Conservation (phyloP, 1,140 invertebrate genomes). For the Polyergus mexicanus region DNA sequence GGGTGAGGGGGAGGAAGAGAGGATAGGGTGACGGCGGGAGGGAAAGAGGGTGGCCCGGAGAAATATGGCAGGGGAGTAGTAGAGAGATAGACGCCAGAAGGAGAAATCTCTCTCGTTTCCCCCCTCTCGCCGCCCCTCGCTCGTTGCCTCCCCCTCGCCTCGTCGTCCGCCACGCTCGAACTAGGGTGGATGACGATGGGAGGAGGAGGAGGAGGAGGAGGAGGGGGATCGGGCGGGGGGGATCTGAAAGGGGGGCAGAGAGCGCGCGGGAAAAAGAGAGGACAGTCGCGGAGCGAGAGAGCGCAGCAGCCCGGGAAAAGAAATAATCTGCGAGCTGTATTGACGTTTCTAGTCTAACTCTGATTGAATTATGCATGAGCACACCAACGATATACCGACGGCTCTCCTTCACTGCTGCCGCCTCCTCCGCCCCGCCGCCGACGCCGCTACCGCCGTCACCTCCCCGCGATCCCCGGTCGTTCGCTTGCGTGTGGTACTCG, state of each 20-base stretch:
- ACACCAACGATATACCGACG: slow-evolving; percentile 82
- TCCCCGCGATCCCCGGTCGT: slow-evolving; percentile 49
- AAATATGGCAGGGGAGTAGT: slow-evolving; percentile 53
- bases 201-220: neutral
- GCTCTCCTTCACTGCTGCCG: slow-evolving; percentile 62
- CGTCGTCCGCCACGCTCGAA: slow-evolving; percentile 32
- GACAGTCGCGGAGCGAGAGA: slow-evolving; percentile 77
- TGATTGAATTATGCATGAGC: slow-evolving; percentile 87
- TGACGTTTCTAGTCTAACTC: slow-evolving; percentile 87
- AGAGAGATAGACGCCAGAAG: slow-evolving; percentile 75
- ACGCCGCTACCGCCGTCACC: slow-evolving; percentile 46
- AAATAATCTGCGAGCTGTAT: slow-evolving; percentile 88
- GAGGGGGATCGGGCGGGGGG: neutral
- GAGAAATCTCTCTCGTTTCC: slow-evolving; percentile 77
- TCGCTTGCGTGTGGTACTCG: slow-evolving; percentile 49
- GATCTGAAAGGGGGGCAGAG: neutral
- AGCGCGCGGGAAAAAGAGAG: slow-evolving; percentile 78
- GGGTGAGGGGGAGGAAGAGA: slow-evolving; percentile 23
- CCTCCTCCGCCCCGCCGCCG: slow-evolving; percentile 68
- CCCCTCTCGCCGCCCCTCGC: slow-evolving; percentile 63
- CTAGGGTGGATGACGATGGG: slow-evolving; percentile 36
- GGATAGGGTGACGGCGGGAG: too few species aligned
- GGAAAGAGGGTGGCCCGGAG: slow-evolving; percentile 45
- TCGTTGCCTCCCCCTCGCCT: slow-evolving; percentile 10
- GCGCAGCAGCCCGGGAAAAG: slow-evolving; percentile 86